These are phyloP conservation scores for Drosophila acutilabella DNA, from an alignment of 2,888 invertebrate species.

Conservation along the genomic window DNA sequence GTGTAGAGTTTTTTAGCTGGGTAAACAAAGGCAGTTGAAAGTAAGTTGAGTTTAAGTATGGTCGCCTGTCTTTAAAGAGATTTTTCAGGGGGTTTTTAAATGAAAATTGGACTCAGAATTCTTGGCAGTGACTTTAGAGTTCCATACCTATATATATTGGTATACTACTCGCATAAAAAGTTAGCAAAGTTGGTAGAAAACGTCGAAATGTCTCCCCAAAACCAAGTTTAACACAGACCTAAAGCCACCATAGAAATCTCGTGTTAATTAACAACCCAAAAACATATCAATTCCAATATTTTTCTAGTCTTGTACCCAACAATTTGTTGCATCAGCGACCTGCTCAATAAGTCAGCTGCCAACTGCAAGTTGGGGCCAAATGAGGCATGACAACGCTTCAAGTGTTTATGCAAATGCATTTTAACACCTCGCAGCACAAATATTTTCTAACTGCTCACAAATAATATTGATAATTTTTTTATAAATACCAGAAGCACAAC, in stretches of 20 bases:
- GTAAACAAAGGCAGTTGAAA: not conserved
- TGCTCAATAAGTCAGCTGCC: conserved; percentile 16
- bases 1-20: not conserved
- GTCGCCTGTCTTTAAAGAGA: no score
- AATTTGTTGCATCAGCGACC: conserved; percentile 27
- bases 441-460: conserved; percentile 75
- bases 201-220: no score
- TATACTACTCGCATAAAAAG: no score
- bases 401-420: conserved; percentile 84
- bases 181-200: no score
- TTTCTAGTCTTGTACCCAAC: not conserved
- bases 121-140: no score
- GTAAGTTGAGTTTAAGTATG: not conserved
- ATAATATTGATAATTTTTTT: conserved; percentile 77
- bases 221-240: not conserved
- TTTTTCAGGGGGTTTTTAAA: no score
- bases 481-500: conserved; percentile 58
- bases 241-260: not conserved
- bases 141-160: no score
- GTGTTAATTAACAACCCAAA: not conserved
- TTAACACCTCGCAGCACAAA: conserved; percentile 81
- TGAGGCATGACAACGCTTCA: conserved; percentile 73
- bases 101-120: no score
- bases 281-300: not conserved
- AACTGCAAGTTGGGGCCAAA: conserved; percentile 37